A percentile compares a stretch with the other conserved stretches of the same genome.
These are phyloP conservation scores for Caenorhabditis sp. DNA, from an alignment of 2,888 invertebrate species.

Conservation along the genomic window DNA sequence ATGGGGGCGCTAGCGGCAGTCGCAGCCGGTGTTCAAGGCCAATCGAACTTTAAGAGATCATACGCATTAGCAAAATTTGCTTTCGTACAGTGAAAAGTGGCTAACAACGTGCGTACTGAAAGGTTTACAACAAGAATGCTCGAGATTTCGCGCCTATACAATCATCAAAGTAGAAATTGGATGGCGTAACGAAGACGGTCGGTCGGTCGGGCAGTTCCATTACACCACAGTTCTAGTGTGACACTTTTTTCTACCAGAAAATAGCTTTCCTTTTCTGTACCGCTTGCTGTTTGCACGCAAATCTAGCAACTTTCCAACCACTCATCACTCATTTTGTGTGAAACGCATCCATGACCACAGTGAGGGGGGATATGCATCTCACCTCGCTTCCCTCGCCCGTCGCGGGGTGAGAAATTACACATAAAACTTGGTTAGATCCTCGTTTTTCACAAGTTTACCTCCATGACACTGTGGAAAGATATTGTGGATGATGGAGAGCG, in stretches of 20 bases:
- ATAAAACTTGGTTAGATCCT: constrained; percentile 51
- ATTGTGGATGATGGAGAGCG: constrained; percentile 2
- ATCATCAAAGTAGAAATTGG: not conserved
- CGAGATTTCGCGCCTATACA: constrained; percentile 5
- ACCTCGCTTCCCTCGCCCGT: too few species aligned
- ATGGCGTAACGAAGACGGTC: not conserved
- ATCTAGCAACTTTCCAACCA: constrained; percentile 51
- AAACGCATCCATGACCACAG: constrained; percentile 46
- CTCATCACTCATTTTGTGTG: constrained; percentile 53
- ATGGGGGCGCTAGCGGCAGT: not conserved
- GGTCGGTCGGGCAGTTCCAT: constrained; percentile 31
- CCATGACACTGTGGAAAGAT: constrained; percentile 31
- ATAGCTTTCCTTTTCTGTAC: constrained; percentile 43
- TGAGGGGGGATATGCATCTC: constrained; percentile 36
- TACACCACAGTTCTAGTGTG: constrained; percentile 21
- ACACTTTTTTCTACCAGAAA: constrained; percentile 25
- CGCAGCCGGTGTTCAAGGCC: constrained; percentile 47
- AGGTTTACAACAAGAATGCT: not conserved
- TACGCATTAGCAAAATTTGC: constrained; percentile 31
- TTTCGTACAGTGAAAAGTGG: constrained; percentile 20
- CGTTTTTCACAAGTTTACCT: constrained; percentile 48
- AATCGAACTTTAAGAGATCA: constrained; percentile 51
- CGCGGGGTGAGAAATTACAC: constrained; percentile 50
- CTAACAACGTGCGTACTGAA: constrained; percentile 6
- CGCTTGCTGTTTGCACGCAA: constrained; percentile 46